Evolutionary conservation across 2,888 invertebrate genomes (phyloP).

Genomic region (Tenthredo amoena): DNA sequence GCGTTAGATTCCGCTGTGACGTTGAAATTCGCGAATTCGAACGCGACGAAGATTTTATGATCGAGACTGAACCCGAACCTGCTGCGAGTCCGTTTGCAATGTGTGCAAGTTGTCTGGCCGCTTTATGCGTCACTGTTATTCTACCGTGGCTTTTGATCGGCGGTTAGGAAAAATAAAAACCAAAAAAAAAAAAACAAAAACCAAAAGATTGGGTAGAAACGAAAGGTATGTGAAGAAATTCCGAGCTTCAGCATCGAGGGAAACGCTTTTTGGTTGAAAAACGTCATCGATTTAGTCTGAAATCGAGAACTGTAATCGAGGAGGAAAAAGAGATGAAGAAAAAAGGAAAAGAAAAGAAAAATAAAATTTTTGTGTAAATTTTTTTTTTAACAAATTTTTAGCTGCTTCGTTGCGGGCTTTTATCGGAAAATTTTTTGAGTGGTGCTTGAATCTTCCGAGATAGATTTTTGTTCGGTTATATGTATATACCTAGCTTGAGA

Average conservation of each 20-base stretch:
- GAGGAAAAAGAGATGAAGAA: background rate
- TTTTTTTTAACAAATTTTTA: background rate
- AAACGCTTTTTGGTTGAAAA: background rate
- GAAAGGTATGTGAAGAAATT: background rate
- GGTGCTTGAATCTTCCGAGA: background rate
- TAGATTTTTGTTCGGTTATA: background rate
- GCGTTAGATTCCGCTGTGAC: conserved; percentile 81
- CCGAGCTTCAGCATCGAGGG: background rate
- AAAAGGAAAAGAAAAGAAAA: background rate
- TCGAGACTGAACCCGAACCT: conserved; percentile 71
- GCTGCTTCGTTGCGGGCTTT: background rate
- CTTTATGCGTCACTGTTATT: conserved; percentile 79
- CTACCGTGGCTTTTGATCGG: conserved; percentile 80
- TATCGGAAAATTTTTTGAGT: background rate
- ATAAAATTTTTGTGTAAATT: too few species aligned
- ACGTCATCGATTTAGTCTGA: background rate
- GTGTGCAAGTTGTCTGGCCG: conserved; percentile 79
- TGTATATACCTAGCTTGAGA: background rate
- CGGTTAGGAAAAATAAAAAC: conserved; percentile 63
- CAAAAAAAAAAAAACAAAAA: background rate
- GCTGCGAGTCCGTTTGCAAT: conserved; percentile 76
- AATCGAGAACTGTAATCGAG: background rate
- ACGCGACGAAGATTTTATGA: conserved; percentile 77
- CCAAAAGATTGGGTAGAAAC: background rate
- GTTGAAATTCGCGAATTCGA: conserved; percentile 81